These are phyloP conservation scores for Nannobrachium achirus DNA, from an alignment of 2,113 vertebrate genomes.

Conservation along the genomic window DNA sequence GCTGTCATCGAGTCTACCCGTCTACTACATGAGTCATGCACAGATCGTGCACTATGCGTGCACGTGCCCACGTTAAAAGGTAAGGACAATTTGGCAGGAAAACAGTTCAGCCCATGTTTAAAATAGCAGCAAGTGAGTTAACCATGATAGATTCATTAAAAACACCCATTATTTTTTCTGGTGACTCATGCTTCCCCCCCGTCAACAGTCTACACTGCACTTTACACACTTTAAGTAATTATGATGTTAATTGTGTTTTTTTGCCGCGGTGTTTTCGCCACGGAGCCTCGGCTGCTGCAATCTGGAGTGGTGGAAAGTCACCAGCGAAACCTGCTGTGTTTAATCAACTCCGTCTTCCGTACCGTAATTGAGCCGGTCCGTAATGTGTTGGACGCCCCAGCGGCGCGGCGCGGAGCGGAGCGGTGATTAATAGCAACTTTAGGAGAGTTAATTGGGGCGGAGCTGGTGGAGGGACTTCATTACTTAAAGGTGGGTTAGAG, in stretches of 20 bases:
- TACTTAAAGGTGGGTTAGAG: neutral
- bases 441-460: conserved; percentile 30
- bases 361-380: conserved; percentile 40
- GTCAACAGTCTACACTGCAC: too few relatives aligned
- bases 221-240: conserved; percentile 7
- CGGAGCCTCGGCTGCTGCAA: neutral
- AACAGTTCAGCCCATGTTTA: too few relatives aligned
- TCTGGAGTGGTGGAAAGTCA: conserved; percentile 22
- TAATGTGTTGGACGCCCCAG: conserved; percentile 7
- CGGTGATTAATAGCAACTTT: conserved; percentile 45
- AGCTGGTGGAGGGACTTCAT: conserved; percentile 2
- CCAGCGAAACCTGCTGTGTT: conserved; percentile 27
- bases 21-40: too few relatives aligned
- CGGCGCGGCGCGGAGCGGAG: neutral
- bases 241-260: conserved; percentile 30
- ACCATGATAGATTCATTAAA: too few relatives aligned
- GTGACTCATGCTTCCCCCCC: too few relatives aligned
- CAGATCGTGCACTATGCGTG: too few relatives aligned
- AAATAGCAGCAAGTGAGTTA: too few relatives aligned
- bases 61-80: too few relatives aligned
- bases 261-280: conserved; percentile 8
- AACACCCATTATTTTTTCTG: too few relatives aligned
- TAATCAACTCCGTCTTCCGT: conserved; percentile 20
- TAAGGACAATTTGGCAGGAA: too few relatives aligned
- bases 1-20: too few relatives aligned